phyloP scores from a whole-genome alignment of 2,797 vertebrate genomes.

The Lycodopsis pacificus region DNA sequence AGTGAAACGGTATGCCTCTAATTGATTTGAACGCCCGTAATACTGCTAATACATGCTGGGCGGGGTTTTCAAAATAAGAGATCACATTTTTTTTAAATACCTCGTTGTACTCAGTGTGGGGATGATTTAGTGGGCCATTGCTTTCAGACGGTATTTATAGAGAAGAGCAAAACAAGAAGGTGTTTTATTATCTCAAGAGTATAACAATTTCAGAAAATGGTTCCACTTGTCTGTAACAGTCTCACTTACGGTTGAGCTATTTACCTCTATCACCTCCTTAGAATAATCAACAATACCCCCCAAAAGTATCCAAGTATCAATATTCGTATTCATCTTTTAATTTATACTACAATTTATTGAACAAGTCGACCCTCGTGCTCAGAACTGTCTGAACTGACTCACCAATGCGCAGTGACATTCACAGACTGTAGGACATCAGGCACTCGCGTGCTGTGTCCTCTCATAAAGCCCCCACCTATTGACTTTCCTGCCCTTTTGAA shows the following conservation, averaged over 20 bases:
- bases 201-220: background rate
- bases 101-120: too few species aligned
- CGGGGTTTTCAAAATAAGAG: background rate
- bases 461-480: background rate
- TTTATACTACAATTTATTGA: background rate
- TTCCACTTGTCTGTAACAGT: background rate
- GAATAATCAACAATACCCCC: background rate
- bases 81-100: too few species aligned
- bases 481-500: conserved; percentile 1
- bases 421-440: conserved; percentile 10
- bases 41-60: background rate
- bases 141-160: background rate
- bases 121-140: background rate
- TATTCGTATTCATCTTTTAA: background rate
- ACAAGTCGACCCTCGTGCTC: background rate
- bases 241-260: background rate
- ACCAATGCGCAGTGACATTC: conserved; percentile 14
- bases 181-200: background rate
- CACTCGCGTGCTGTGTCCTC: background rate
- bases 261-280: background rate
- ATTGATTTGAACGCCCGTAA: background rate
- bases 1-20: background rate
- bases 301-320: background rate
- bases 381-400: background rate
- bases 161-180: background rate